A percentile compares a stretch with the other conserved stretches of the same genome.
Conservation (phyloP, 2,888 invertebrate genomes). For the Deilephila elpenor region DNA sequence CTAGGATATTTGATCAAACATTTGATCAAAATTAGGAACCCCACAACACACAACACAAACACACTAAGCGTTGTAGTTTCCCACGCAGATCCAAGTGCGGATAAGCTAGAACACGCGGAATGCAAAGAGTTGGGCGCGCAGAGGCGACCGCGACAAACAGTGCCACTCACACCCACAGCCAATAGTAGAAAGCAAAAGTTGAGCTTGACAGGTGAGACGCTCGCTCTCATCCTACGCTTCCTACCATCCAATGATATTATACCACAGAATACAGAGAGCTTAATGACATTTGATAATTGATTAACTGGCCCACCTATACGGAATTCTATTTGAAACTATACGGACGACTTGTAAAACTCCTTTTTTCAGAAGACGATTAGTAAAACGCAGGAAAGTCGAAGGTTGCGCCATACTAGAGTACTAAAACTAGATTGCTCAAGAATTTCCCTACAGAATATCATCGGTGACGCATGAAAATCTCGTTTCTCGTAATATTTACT, state of each 20-base stretch:
- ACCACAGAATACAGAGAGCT: not conserved
- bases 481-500: too few species aligned
- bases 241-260: slow-evolving; percentile 35
- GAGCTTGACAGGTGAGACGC: slow-evolving; percentile 86
- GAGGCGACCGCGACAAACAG: slow-evolving; percentile 78
- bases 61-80: slow-evolving; percentile 74
- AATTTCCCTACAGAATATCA: too few species aligned
- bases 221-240: slow-evolving; percentile 48
- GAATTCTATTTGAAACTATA: too few species aligned
- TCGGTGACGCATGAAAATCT: too few species aligned
- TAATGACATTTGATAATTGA: not conserved
- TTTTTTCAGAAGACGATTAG: too few species aligned
- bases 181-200: slow-evolving; percentile 88
- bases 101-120: slow-evolving; percentile 69
- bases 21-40: too few species aligned
- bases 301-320: too few species aligned
- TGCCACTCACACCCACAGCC: slow-evolving; percentile 86
- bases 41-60: slow-evolving; percentile 17
- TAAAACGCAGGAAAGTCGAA: too few species aligned
- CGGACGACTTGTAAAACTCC: too few species aligned
- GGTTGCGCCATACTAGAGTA: too few species aligned
- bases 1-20: not conserved
- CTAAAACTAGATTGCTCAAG: too few species aligned
- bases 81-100: slow-evolving; percentile 74
- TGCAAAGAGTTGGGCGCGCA: slow-evolving; percentile 58